Evolutionary conservation across 23 tunicate species (phyloP), one percentile per base, ranked within the genome.

Genomic region (Trididemnum nubilum): DNA sequence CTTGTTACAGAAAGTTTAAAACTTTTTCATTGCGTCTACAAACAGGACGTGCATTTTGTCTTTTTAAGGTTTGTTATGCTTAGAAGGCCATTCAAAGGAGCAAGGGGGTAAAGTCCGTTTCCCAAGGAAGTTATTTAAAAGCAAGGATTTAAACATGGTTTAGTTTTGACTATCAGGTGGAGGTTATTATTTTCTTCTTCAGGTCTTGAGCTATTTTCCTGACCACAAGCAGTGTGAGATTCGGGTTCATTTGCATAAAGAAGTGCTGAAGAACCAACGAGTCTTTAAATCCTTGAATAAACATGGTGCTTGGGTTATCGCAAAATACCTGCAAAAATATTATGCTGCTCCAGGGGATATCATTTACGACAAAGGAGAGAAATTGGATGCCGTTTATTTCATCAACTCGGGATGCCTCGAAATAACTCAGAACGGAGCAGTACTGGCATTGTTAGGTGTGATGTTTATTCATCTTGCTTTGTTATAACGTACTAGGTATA

Each of bases 321-420:
- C 96, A 7, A 71, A 58, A 36, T 65, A 49, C 1, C 24, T 90
- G 38, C 82, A 85, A 35, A 65, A 88, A 34, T 35, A 51, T 49
- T 75, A 84, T 36, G 70, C 72, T 7, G 89, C 96, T n/a, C 96
- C 96, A 1, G 86, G 89, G 24, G 89, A 84, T 51, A 52, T 90
- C 23, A 32, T 90, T 51, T 81, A 79, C 33, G 86, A 90, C 36
- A 73, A 26, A 35, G 96, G 89, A 25, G 96, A 90, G 33, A 49
- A 51, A 26, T 29, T 90, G 18, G 88, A 75, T 38, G 7, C 73
- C 1, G 60, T 90, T 2, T 90, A 59, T 63, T 90, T 90, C 33
- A 60, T 90, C 0, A 73, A 85, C 4, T 63, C 85, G 1, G 96
- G 96, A 24, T 85, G 86, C 0, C 35, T 90, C 59, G 96, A 90